A percentile compares a stretch with the other conserved stretches of the same genome.
phyloP scores from a whole-genome alignment of 2,113 vertebrate genomes.

The Holacanthus passer region DNA sequence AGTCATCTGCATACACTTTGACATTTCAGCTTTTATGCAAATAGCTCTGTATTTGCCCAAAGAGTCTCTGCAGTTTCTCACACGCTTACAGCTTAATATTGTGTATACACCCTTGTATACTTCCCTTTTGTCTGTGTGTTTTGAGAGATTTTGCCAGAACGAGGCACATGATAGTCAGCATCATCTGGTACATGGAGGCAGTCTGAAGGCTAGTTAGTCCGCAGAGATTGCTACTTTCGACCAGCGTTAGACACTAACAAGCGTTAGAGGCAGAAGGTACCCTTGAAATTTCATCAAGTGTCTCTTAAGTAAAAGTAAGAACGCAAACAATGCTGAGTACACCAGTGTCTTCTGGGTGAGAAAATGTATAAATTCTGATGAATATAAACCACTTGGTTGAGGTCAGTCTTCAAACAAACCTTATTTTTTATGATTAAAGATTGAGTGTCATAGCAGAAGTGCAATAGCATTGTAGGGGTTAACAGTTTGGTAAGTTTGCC shows the following conservation, averaged over 20 bases:
- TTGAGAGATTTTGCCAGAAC: slow-evolving; percentile 45
- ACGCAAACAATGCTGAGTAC: not conserved
- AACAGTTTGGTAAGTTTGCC: not conserved
- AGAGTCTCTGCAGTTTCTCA: slow-evolving; percentile 42
- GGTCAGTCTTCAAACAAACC: not conserved
- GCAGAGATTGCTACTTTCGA: not conserved
- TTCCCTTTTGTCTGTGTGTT: slow-evolving; percentile 50
- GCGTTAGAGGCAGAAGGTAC: not conserved
- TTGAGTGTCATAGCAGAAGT: not conserved
- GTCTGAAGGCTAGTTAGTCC: slow-evolving; percentile 1
- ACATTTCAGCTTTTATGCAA: slow-evolving; percentile 68
- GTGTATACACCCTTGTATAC: slow-evolving; percentile 20
- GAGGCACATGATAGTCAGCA: slow-evolving; percentile 21
- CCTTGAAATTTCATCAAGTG: not conserved
- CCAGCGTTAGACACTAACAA: not conserved
- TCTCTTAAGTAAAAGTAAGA: not conserved
- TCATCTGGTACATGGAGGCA: slow-evolving; percentile 17
- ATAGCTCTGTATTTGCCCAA: slow-evolving; percentile 37
- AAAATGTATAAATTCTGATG: not conserved
- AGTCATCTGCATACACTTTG: slow-evolving; percentile 51
- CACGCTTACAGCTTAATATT: slow-evolving; percentile 47
- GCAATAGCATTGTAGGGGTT: not conserved
- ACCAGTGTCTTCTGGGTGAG: not conserved
- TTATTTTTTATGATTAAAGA: not conserved
- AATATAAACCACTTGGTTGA: not conserved